Evolutionary conservation across 64 coral and sea anemone genomes (phyloP).

Genomic region (Pachyseris speciosa): DNA sequence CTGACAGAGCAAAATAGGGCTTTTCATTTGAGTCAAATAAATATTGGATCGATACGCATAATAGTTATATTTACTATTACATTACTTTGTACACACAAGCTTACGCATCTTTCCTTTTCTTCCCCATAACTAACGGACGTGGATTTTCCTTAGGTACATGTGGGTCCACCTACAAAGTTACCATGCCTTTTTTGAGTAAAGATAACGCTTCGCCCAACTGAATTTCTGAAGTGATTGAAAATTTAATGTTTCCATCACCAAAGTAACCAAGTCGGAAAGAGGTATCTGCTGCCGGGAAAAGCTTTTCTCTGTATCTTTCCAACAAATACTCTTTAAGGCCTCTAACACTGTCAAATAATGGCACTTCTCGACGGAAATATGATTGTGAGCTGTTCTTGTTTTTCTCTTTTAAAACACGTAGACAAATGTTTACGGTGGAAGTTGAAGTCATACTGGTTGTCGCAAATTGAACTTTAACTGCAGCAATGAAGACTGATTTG

Average conservation of each 20-base stretch:
- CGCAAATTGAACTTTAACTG: background rate
- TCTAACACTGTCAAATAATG: slow-evolving; percentile 1
- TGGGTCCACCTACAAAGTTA: background rate
- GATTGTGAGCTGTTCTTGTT: background rate
- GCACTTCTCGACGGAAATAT: background rate
- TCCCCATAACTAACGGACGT: background rate
- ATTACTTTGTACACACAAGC: background rate
- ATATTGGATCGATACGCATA: background rate
- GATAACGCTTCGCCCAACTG: background rate
- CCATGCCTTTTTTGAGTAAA: background rate
- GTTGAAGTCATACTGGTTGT: background rate
- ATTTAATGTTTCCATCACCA: background rate
- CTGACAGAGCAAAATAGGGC: background rate
- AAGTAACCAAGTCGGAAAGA: background rate
- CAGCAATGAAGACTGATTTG: background rate
- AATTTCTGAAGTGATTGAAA: background rate
- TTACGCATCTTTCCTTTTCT: background rate
- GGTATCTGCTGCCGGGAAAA: background rate
- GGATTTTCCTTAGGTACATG: slow-evolving; percentile 2
- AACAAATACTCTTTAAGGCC: background rate
- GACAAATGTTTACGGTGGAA: slow-evolving; percentile 30
- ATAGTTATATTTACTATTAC: background rate
- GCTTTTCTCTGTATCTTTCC: background rate
- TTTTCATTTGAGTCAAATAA: background rate
- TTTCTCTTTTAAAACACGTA: slow-evolving; percentile 43